Base-by-base conservation (phyloP, 1,140 invertebrate species). In the Acyrthosiphon pisum region DNA sequence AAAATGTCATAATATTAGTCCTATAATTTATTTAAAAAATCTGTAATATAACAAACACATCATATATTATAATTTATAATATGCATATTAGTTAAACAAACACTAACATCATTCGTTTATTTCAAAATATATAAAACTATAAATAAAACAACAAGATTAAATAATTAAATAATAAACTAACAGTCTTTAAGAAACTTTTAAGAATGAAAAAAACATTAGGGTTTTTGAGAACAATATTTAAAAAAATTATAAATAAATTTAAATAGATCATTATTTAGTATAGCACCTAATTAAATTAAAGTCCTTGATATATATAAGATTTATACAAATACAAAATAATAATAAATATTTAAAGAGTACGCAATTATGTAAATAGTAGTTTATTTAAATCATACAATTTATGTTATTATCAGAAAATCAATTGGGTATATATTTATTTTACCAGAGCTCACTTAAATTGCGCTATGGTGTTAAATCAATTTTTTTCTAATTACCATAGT, bases 121-220 rank as follows among this genome's bases (percentile, higher is more conserved):
- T 87, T 87, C 1, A 89, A 90, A 90, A 30, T 46, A n/a, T 68
- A 90, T 68, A 90, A 90, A 90, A 90, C 89, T 68, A 60, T 60
- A 68, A 90, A 90, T 68, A 68, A 90, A 90, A 41, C 26, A 90
- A 90, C 89, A 44, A 68, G 41, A 56, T 68, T 60, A n/a, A 90
- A 90, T 76, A 18, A 76, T 35, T 90, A 90, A 90, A 60, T 88
- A 50, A 86, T 84, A 84, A 86, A 48, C 6, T n/a, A 90, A 90
- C 89, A 90, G 89, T 90, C 89, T 90, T 90, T 7, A 8, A 48
- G 35, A 68, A 90, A 68, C 2, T 56, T 90, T 68, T 35, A 90
- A 68, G 44, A 60, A 44, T 44, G 6, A 90, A 68, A 68, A 44
- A 68, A 56, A 56, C 14, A 89, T 53, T 41, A 48, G n/a, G 50